A percentile compares a stretch with the other conserved stretches of the same genome.
These are phyloP conservation scores for Gymnoscopelus microlampas DNA, from an alignment of 2,797 vertebrate genomes.

Conservation along the genomic window DNA sequence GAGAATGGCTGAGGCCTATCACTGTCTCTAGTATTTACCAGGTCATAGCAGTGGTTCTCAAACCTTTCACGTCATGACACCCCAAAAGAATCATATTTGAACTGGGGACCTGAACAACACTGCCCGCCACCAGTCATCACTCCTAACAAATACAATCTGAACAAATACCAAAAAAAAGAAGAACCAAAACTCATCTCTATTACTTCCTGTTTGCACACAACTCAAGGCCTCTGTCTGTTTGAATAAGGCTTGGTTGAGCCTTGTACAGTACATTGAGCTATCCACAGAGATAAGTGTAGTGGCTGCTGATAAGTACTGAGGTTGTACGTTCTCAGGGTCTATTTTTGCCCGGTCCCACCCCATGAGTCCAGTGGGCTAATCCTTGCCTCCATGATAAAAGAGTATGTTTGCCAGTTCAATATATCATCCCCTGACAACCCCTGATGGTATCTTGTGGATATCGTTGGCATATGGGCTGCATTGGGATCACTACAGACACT, in stretches of 20 bases:
- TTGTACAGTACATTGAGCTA: conserved; percentile 22
- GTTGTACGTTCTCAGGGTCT: conserved; percentile 21
- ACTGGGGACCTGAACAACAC: conserved; percentile 9
- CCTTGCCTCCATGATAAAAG: conserved; percentile 37
- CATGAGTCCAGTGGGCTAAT: conserved; percentile 37
- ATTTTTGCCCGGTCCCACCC: background rate
- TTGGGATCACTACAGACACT: conserved; percentile 9
- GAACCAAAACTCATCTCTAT: conserved; percentile 14
- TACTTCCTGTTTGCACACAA: conserved; percentile 12
- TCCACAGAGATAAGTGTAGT: conserved; percentile 41
- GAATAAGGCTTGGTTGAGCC: conserved; percentile 18
- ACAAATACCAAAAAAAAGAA: background rate
- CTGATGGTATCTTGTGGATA: conserved; percentile 40
- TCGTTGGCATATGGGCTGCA: conserved; percentile 4
- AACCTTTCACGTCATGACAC: no score
- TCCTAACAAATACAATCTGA: conserved; percentile 4
- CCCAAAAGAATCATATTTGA: no score
- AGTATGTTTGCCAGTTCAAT: conserved; percentile 7
- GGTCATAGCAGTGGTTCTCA: no score
- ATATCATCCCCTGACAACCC: conserved; percentile 19
- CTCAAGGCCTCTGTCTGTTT: conserved; percentile 6
- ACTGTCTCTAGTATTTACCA: no score
- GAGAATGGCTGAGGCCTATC: no score
- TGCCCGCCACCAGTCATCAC: background rate
- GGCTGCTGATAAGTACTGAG: conserved; percentile 47